phyloP scores from a whole-genome alignment of 2,113 vertebrate genomes.

The Crotalus horridus region DNA sequence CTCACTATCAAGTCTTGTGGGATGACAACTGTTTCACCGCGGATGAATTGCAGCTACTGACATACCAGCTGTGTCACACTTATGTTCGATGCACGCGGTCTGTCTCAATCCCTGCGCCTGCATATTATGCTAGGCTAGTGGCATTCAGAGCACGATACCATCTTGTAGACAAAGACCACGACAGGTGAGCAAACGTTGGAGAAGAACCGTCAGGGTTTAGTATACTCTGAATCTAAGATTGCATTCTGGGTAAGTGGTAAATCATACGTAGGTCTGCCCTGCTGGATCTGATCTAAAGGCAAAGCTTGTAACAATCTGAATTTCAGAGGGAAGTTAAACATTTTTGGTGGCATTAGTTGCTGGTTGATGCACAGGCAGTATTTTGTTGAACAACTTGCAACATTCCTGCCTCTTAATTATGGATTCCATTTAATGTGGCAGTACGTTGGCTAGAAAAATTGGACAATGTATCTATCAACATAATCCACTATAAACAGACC shows the following conservation, averaged over 20 bases:
- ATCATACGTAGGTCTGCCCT: neutral
- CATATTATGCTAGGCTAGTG: constrained; percentile 94
- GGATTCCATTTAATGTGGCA: neutral
- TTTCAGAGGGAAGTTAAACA: neutral
- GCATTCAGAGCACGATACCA: constrained; percentile 96
- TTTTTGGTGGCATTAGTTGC: neutral
- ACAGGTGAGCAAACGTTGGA: constrained; percentile 77
- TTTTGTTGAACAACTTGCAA: neutral
- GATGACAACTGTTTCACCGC: constrained; percentile 99
- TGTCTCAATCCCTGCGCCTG: constrained; percentile 94
- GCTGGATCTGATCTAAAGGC: neutral
- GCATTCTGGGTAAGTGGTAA: neutral
- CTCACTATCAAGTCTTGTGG: constrained; percentile 98
- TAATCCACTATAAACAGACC: neutral
- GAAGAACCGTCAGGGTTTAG: neutral
- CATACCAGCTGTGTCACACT: constrained; percentile 98
- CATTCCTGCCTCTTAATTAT: neutral
- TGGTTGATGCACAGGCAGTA: neutral
- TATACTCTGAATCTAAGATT: neutral
- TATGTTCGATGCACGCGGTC: constrained; percentile 96
- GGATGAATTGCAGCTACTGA: constrained; percentile 94
- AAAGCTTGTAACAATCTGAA: neutral
- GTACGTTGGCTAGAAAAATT: neutral
- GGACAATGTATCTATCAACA: neutral
- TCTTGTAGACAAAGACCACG: constrained; percentile 98